phyloP scores from a whole-genome alignment of 1,140 invertebrate genomes.

The Cydia pomonella region DNA sequence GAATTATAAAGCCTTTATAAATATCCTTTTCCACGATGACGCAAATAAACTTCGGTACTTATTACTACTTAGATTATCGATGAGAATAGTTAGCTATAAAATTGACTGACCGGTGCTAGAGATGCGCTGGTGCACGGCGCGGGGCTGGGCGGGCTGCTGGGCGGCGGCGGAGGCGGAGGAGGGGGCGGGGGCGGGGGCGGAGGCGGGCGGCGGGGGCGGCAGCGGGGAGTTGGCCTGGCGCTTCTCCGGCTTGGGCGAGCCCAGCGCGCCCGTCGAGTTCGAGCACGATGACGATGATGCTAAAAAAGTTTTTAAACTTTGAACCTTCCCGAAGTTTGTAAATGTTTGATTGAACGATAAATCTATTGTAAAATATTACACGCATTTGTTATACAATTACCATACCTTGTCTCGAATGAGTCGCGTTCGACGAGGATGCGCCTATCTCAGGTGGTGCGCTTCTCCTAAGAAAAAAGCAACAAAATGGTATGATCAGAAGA shows the following conservation, averaged over 20 bases:
- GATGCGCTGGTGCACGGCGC: slow-evolving; percentile 57
- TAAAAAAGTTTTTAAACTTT: slow-evolving; percentile 51
- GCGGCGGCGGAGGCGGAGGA: slow-evolving; percentile 83
- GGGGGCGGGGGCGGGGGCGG: slow-evolving; percentile 74
- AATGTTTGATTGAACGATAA: background rate
- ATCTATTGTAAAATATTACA: too few species aligned
- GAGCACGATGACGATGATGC: slow-evolving; percentile 89
- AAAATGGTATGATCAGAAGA: too few species aligned
- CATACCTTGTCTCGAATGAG: slow-evolving; percentile 87
- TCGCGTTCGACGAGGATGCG: slow-evolving; percentile 68
- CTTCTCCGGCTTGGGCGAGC: slow-evolving; percentile 92
- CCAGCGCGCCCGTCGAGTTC: slow-evolving; percentile 86
- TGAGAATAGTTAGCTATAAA: too few species aligned
- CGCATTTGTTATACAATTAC: too few species aligned
- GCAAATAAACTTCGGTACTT: background rate
- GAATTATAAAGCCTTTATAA: slow-evolving; percentile 33
- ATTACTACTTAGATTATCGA: too few species aligned
- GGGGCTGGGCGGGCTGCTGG: slow-evolving; percentile 34
- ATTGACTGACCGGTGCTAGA: slow-evolving; percentile 64
- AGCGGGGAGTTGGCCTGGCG: slow-evolving; percentile 92
- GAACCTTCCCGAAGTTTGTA: background rate
- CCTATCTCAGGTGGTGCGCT: slow-evolving; percentile 70
- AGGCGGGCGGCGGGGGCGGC: slow-evolving; percentile 87
- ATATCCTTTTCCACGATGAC: too few species aligned
- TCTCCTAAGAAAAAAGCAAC: slow-evolving; percentile 56